phyloP scores from a whole-genome alignment of 2,797 vertebrate genomes.

The Myripristis murdjan region DNA sequence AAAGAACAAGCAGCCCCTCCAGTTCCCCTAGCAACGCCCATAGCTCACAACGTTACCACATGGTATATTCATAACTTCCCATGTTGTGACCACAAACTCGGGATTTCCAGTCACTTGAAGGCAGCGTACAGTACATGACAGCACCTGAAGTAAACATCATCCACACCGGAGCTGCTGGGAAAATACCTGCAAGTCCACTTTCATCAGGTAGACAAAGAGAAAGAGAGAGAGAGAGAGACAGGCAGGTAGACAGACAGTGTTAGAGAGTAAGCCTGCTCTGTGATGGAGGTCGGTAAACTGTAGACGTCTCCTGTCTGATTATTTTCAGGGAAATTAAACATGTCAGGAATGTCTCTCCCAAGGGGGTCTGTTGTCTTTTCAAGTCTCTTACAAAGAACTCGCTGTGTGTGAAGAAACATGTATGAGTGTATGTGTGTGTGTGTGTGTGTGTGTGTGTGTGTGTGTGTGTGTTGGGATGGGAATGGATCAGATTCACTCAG shows the following conservation, averaged over 20 bases:
- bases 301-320: slow-evolving; percentile 55
- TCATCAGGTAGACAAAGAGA: background rate
- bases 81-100: no score
- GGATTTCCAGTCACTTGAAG: no score
- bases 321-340: slow-evolving; percentile 71
- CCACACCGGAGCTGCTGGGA: background rate
- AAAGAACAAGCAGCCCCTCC: no score
- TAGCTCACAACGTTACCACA: no score
- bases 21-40: no score
- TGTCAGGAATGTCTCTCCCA: slow-evolving; percentile 60
- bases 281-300: slow-evolving; percentile 46
- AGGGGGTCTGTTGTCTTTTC: slow-evolving; percentile 20
- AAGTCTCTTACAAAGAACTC: slow-evolving; percentile 44
- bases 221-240: background rate
- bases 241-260: background rate
- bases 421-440: slow-evolving; percentile 15
- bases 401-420: slow-evolving; percentile 5
- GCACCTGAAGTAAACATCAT: background rate
- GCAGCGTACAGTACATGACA: no score
- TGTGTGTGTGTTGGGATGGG: slow-evolving; percentile 6
- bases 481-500: slow-evolving; percentile 18
- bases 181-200: background rate
- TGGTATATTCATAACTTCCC: no score
- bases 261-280: background rate
- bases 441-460: slow-evolving; percentile 7